Evolutionary conservation across 2,113 vertebrate genomes (phyloP).

Genomic region (Actenoides hombroni): DNA sequence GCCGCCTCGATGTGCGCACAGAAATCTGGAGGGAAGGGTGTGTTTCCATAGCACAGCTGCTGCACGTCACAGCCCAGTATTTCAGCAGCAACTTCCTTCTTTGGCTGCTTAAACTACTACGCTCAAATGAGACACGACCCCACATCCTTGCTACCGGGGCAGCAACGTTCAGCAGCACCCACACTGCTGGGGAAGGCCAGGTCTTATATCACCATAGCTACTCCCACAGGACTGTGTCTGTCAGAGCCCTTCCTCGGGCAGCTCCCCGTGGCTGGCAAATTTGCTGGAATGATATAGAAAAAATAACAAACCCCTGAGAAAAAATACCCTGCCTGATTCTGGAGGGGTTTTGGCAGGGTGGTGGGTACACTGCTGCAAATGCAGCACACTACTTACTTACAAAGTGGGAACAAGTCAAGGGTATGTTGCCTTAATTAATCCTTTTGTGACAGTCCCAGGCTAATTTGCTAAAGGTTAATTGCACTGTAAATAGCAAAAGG

Average conservation of each 20-base stretch:
- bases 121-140: background rate
- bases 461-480: slow-evolving; percentile 61
- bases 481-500: slow-evolving; percentile 47
- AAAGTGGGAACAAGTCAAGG: background rate
- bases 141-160: background rate
- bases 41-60: slow-evolving; percentile 26
- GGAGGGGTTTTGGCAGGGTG: background rate
- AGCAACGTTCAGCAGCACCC: background rate
- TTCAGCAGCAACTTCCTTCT: background rate
- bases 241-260: background rate
- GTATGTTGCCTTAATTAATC: slow-evolving; percentile 56
- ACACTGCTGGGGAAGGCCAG: background rate
- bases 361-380: background rate
- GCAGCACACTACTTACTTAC: background rate
- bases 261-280: background rate
- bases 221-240: background rate
- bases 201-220: background rate
- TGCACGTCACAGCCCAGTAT: background rate
- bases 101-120: background rate
- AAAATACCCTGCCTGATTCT: background rate
- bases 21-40: background rate
- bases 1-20: background rate
- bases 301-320: background rate
- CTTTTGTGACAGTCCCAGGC: background rate
- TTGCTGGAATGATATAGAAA: background rate